Conservation (phyloP, 2,888 invertebrate genomes). For the Rhogogaster chlorosoma region DNA sequence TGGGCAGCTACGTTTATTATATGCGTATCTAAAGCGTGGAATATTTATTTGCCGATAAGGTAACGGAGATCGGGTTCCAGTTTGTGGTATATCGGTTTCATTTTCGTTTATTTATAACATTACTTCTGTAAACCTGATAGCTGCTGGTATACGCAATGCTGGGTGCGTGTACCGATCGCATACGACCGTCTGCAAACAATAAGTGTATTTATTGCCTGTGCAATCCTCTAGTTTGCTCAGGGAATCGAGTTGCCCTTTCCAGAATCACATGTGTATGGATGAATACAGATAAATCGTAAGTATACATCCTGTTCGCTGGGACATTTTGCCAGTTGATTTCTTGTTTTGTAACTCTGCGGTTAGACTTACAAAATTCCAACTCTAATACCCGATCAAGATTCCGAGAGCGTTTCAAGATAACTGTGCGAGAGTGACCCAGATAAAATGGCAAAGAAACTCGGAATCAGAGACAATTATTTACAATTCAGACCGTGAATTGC, state of each 20-base stretch:
- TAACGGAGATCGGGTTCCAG: conserved; percentile 6
- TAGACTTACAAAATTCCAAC: neutral
- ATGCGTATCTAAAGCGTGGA: neutral
- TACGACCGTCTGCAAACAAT: neutral
- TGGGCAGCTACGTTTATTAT: conserved; percentile 3
- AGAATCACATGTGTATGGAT: neutral
- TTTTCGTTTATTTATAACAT: neutral
- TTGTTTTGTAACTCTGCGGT: neutral
- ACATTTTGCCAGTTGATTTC: conserved; percentile 26
- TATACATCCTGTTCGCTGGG: neutral
- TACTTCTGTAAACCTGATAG: neutral
- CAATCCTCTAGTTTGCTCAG: conserved; percentile 31
- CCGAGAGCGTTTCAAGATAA: neutral
- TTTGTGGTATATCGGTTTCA: neutral
- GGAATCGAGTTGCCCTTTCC: conserved; percentile 27
- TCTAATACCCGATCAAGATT: neutral
- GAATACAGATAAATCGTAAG: neutral
- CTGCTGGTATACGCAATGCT: neutral
- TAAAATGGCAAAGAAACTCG: neutral
- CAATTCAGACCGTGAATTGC: conserved; percentile 22
- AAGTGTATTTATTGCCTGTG: conserved; percentile 11
- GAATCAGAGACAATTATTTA: neutral
- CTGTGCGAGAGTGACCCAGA: conserved; percentile 1
- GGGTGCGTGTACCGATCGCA: neutral
- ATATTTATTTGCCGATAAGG: conserved; percentile 20